These are phyloP conservation scores for Sylvia borin DNA, from an alignment of 2,797 vertebrate species.

Conservation along the genomic window DNA sequence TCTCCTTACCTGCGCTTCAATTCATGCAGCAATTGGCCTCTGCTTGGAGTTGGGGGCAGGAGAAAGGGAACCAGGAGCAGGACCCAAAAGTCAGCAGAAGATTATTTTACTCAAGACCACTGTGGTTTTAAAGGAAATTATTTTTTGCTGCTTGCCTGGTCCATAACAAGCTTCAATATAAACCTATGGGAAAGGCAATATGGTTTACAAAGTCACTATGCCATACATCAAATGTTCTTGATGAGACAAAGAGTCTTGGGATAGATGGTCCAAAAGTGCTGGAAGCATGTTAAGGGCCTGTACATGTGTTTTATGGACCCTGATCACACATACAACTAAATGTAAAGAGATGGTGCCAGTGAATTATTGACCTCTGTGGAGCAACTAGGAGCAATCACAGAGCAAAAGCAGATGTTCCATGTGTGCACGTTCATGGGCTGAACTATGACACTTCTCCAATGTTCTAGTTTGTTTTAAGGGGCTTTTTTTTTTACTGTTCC, in stretches of 20 bases:
- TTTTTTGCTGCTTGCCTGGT: neutral
- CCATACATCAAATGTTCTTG: neutral
- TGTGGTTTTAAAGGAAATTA: neutral
- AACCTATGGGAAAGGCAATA: neutral
- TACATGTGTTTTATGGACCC: slow-evolving; percentile 33
- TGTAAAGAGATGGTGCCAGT: neutral
- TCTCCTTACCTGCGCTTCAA: neutral
- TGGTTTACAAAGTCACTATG: neutral
- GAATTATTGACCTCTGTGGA: slow-evolving; percentile 41
- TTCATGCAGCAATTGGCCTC: neutral
- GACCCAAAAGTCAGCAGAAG: neutral
- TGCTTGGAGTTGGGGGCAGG: neutral
- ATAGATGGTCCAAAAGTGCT: slow-evolving; percentile 25
- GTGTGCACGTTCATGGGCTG: neutral
- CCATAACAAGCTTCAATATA: neutral
- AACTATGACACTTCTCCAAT: neutral
- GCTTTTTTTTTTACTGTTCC: neutral
- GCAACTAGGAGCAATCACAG: neutral
- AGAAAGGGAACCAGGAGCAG: neutral
- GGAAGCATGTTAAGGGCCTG: slow-evolving; percentile 25
- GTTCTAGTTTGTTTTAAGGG: neutral
- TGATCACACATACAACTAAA: neutral
- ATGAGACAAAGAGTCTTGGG: neutral
- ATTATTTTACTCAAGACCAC: neutral
- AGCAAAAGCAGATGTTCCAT: slow-evolving; percentile 34